A percentile compares a stretch with the other conserved stretches of the same genome.
phyloP scores from a whole-genome alignment of 1,140 invertebrate genomes.

The Apis laboriosa region DNA sequence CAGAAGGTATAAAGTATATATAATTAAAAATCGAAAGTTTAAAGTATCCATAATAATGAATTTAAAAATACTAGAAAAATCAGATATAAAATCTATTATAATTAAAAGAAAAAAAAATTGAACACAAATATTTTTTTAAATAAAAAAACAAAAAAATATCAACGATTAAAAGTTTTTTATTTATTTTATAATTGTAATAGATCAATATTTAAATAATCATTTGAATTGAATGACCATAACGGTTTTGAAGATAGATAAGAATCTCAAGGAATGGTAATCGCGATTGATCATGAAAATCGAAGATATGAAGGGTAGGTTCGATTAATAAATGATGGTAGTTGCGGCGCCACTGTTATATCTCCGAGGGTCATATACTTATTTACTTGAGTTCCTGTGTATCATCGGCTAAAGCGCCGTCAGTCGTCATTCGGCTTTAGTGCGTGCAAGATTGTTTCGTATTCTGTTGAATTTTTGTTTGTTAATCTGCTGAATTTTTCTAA shows the following conservation, averaged over 20 bases:
- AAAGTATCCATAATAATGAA: background rate
- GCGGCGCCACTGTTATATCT: slow-evolving; percentile 41
- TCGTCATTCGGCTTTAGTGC: slow-evolving; percentile 44
- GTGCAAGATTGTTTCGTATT: slow-evolving; percentile 2
- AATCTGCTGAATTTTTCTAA: background rate
- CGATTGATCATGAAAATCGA: slow-evolving; percentile 18
- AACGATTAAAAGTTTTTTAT: background rate
- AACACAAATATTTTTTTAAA: background rate
- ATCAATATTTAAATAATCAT: slow-evolving; percentile 13
- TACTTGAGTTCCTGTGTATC: slow-evolving; percentile 18
- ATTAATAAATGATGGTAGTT: slow-evolving; percentile 27
- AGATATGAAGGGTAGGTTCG: slow-evolving; percentile 18
- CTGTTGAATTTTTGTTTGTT: background rate
- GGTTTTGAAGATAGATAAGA: slow-evolving; percentile 5
- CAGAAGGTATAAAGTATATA: background rate
- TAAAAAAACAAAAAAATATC: background rate
- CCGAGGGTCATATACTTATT: slow-evolving; percentile 9
- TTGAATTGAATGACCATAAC: background rate
- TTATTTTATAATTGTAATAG: background rate
- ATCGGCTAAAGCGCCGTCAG: slow-evolving; percentile 37
- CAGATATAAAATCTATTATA: background rate
- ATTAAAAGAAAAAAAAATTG: background rate
- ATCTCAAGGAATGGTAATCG: background rate
- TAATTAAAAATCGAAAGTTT: background rate
- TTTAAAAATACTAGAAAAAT: background rate